Evolutionary conservation across 2,888 invertebrate genomes (phyloP).

Genomic region (Pasiphila rectangulata): DNA sequence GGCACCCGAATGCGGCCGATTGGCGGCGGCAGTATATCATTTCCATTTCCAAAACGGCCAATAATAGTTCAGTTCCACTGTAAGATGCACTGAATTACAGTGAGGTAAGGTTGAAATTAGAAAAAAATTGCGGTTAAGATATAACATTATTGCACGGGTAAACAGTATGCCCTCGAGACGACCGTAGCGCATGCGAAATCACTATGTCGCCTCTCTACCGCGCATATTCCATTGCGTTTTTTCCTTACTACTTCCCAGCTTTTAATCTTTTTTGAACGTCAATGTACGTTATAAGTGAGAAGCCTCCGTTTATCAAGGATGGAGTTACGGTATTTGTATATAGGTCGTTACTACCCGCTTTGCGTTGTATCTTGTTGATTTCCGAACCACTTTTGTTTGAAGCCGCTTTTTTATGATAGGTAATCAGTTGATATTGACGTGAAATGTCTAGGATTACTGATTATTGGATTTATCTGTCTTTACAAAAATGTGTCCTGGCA

Average conservation of each 20-base stretch:
- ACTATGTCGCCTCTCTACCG: conserved; percentile 37
- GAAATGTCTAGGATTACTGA: conserved; percentile 42
- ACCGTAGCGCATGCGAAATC: conserved; percentile 70
- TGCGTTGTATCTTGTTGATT: conserved; percentile 68
- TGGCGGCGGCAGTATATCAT: conserved; percentile 45
- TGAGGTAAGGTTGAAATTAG: conserved; percentile 15
- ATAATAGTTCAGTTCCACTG: conserved; percentile 3
- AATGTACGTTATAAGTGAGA: conserved; percentile 40
- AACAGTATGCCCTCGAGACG: conserved; percentile 65
- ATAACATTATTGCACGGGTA: conserved; percentile 29
- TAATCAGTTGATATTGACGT: conserved; percentile 42
- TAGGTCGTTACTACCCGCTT: conserved; percentile 63
- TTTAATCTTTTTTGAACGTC: conserved; percentile 20
- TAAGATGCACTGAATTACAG: neutral
- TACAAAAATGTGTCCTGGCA: conserved; percentile 10
- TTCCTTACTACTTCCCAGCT: conserved; percentile 14
- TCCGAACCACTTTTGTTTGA: conserved; percentile 67
- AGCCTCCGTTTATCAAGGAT: conserved; percentile 37
- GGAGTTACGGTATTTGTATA: conserved; percentile 55
- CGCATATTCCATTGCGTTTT: conserved; percentile 45
- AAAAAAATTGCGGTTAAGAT: conserved; percentile 15
- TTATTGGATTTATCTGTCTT: conserved; percentile 33
- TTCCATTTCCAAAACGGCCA: conserved; percentile 36
- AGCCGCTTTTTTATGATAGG: conserved; percentile 59
- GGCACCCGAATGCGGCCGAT: conserved; percentile 70